These are phyloP conservation scores for Alentia gelatinosa DNA, from an alignment of 2,888 invertebrate genomes.

Conservation along the genomic window DNA sequence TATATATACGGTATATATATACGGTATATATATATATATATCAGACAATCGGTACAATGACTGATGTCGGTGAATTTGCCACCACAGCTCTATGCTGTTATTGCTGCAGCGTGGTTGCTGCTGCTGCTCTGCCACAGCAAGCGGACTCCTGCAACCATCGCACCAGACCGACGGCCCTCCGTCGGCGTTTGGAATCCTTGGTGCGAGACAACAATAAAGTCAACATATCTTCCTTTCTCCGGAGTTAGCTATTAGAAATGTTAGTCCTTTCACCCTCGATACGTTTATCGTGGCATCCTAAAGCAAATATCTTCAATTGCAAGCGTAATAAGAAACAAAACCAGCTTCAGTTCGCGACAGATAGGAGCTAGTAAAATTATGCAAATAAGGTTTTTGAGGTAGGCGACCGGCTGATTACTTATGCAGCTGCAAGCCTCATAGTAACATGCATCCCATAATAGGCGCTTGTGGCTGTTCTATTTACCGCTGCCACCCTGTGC, in stretches of 20 bases:
- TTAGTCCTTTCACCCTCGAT: not conserved
- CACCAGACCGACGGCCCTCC: not conserved
- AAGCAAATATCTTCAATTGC: not conserved
- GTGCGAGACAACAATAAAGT: not conserved
- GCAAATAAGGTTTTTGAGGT: constrained; percentile 61
- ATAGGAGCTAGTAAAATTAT: constrained; percentile 56
- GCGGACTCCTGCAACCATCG: not conserved
- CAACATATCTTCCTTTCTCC: not conserved
- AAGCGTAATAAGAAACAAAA: not conserved
- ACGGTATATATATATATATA: no score
- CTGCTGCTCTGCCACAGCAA: not conserved
- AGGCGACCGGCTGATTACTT: constrained; percentile 60
- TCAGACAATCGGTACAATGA: no score
- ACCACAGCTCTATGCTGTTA: not conserved
- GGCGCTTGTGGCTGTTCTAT: constrained; percentile 54
- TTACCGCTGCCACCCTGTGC: constrained; percentile 40
- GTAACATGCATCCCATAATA: constrained; percentile 61
- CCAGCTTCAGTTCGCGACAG: constrained; percentile 17
- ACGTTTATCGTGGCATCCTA: not conserved
- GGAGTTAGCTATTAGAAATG: not conserved
- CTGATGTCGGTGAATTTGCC: not conserved
- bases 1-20: no score
- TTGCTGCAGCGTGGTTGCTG: not conserved
- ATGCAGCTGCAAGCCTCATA: constrained; percentile 59
- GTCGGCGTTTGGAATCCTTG: not conserved